phyloP scores from a whole-genome alignment of 2,113 vertebrate genomes.

The Prolemur simus region DNA sequence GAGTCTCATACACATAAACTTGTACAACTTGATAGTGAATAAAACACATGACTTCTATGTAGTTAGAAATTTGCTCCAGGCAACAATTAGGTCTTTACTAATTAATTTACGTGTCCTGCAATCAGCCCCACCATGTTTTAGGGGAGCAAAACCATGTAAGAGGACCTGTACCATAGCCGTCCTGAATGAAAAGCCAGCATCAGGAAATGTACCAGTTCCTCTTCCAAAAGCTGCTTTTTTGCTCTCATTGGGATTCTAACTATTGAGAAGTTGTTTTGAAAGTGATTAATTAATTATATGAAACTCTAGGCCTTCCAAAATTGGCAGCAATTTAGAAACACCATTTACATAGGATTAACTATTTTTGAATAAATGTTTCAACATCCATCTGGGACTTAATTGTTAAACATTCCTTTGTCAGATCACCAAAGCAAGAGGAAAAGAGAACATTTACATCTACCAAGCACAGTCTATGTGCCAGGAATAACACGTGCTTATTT shows the following conservation, averaged over 20 bases:
- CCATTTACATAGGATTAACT: constrained; percentile 41
- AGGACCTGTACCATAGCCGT: not conserved
- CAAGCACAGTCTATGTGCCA: not conserved
- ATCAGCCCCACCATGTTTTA: not conserved
- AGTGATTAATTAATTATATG: constrained; percentile 35
- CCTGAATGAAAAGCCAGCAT: not conserved
- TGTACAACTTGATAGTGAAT: not conserved
- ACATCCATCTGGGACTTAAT: not conserved
- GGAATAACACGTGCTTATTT: not conserved
- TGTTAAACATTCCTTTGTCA: not conserved
- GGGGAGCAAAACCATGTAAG: not conserved
- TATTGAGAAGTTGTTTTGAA: constrained; percentile 45
- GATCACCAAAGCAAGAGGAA: not conserved
- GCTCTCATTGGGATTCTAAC: constrained; percentile 1
- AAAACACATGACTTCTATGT: not conserved
- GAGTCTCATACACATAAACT: not conserved
- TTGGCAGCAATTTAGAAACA: constrained; percentile 27
- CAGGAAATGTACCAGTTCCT: not conserved
- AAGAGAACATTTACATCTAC: not conserved
- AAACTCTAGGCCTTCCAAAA: constrained; percentile 29
- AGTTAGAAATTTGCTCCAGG: not conserved
- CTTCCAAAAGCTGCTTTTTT: constrained; percentile 39
- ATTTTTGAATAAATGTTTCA: constrained; percentile 47
- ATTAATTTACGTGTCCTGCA: constrained; percentile 21
- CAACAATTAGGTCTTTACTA: constrained; percentile 1